Percentiles rank a stretch among this genome's conserved stretches.
Conservation (phyloP, 2,113 vertebrate species). For the Pandion haliaetus region DNA sequence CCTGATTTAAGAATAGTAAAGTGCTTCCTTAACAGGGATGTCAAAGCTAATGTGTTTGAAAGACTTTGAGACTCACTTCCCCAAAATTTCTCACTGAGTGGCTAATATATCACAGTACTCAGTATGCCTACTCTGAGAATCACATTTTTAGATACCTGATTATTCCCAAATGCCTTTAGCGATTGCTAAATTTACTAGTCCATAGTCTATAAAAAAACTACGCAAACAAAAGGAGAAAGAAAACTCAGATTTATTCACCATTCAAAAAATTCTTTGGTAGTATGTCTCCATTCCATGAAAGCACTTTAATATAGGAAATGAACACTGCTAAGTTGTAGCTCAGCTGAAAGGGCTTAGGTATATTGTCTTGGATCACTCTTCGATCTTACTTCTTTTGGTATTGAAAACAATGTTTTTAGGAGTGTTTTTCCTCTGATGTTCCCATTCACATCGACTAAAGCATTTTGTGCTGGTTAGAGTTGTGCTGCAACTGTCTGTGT, state of each 20-base stretch:
- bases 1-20: not conserved
- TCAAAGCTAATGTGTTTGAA: not conserved
- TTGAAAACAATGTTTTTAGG: not conserved
- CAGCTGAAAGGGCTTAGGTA: not conserved
- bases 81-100: not conserved
- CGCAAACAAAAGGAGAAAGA: not conserved
- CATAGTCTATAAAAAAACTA: not conserved
- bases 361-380: not conserved
- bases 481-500: not conserved
- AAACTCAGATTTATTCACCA: not conserved
- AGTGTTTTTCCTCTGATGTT: not conserved
- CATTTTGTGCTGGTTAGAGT: not conserved
- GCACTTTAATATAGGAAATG: not conserved
- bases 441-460: not conserved
- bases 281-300: not conserved
- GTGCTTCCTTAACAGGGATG: not conserved
- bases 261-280: not conserved
- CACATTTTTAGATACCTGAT: not conserved
- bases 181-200: not conserved
- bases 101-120: accelerated
- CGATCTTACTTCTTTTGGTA: not conserved
- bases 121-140: not conserved
- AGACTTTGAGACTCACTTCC: not conserved
- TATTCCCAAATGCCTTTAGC: not conserved
- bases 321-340: not conserved